These are phyloP conservation scores for Coleophora deauratella DNA, from an alignment of 2,888 invertebrate genomes.

Conservation along the genomic window DNA sequence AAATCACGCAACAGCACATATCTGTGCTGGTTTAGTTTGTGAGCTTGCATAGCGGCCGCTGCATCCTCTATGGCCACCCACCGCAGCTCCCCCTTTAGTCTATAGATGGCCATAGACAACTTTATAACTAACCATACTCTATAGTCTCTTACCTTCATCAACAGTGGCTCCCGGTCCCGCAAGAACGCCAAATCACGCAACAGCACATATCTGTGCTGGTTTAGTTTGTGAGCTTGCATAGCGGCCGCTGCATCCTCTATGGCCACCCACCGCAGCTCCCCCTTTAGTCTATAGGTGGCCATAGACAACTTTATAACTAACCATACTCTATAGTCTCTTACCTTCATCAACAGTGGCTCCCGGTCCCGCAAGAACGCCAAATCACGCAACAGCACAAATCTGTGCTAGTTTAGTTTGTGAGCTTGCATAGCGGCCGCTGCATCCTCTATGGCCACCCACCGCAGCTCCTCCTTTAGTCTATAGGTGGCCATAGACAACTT, in stretches of 20 bases:
- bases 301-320: too few relatives aligned
- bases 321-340: too few relatives aligned
- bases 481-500: conserved; percentile 6
- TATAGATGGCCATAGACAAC: not conserved
- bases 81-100: conserved; percentile 70
- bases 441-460: conserved; percentile 93
- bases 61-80: conserved; percentile 95
- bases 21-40: conserved; percentile 86
- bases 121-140: too few relatives aligned
- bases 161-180: conserved; percentile 79
- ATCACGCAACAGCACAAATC: conserved; percentile 91
- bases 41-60: conserved; percentile 83
- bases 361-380: conserved; percentile 89
- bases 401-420: conserved; percentile 86
- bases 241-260: conserved; percentile 91
- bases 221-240: conserved; percentile 83
- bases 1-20: conserved; percentile 92
- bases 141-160: conserved; percentile 54
- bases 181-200: conserved; percentile 90
- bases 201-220: conserved; percentile 92
- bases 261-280: conserved; percentile 87
- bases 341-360: conserved; percentile 66
- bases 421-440: conserved; percentile 86
- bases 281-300: not conserved
- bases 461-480: conserved; percentile 62